A percentile compares a stretch with the other conserved stretches of the same genome.
Evolutionary conservation across 2,113 vertebrate genomes (phyloP).

Genomic region (Isichthys henryi): DNA sequence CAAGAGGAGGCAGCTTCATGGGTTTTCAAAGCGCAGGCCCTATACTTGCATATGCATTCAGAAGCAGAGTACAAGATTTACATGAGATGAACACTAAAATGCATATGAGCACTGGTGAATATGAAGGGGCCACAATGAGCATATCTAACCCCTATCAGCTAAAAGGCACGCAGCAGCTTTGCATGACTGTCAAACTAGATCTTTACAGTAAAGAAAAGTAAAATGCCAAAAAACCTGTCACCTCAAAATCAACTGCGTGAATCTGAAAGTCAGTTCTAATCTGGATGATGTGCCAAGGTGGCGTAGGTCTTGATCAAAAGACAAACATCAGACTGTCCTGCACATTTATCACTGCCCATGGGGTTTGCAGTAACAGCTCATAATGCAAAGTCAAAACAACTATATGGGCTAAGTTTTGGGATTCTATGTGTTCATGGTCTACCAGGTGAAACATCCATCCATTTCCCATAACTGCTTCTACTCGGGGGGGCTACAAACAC

Average conservation of each 20-base stretch:
- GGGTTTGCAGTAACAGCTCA: neutral
- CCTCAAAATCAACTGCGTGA: neutral
- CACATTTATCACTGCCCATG: neutral
- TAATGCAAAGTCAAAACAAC: neutral
- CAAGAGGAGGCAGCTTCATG: neutral
- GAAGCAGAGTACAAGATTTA: neutral
- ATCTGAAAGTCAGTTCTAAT: neutral
- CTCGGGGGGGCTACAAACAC: neutral
- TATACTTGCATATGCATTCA: neutral
- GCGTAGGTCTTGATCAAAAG: neutral
- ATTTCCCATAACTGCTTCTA: neutral
- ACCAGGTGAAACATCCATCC: neutral
- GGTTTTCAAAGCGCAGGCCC: neutral
- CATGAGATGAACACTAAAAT: neutral
- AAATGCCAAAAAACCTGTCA: neutral
- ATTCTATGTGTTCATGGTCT: neutral
- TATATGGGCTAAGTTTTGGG: neutral
- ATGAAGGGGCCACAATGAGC: neutral
- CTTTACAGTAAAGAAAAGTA: neutral
- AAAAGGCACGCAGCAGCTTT: neutral
- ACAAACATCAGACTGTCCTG: neutral
- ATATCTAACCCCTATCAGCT: neutral
- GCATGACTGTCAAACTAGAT: neutral
- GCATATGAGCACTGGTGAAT: neutral
- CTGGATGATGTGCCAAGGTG: neutral